Percentiles rank a stretch among this genome's conserved stretches.
Conservation (phyloP, 2,113 vertebrate genomes). For the Oreotrochilus melanogaster region DNA sequence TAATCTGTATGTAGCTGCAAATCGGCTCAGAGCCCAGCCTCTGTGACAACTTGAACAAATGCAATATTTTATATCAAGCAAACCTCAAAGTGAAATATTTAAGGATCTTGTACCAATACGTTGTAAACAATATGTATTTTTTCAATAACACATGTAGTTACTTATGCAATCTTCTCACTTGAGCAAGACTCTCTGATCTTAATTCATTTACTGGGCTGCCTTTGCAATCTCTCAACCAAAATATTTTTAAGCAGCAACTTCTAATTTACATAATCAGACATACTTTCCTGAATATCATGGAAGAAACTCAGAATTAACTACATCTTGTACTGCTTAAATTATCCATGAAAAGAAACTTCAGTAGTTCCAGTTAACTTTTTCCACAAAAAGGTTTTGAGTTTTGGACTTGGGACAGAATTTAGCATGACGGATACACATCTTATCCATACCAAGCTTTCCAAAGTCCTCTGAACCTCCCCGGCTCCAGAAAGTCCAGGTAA, state of each 20-base stretch:
- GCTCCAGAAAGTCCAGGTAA: background rate
- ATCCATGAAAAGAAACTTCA: constrained; percentile 63
- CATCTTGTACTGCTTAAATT: constrained; percentile 65
- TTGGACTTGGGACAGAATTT: background rate
- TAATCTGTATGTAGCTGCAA: constrained; percentile 36
- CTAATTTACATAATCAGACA: constrained; percentile 77
- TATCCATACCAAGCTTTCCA: fast-evolving
- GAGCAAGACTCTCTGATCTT: constrained; percentile 63
- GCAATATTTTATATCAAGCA: constrained; percentile 62
- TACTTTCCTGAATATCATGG: constrained; percentile 65
- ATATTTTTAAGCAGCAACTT: constrained; percentile 72
- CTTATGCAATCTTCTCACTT: constrained; percentile 73
- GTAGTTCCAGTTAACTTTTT: constrained; percentile 60
- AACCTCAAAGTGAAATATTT: constrained; percentile 77
- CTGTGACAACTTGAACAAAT: constrained; percentile 48
- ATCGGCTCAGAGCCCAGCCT: constrained; percentile 17
- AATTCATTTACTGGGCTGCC: constrained; percentile 71
- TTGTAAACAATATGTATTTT: constrained; percentile 73
- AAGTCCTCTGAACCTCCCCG: background rate
- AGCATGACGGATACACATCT: background rate
- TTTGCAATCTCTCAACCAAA: constrained; percentile 65
- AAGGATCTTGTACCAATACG: constrained; percentile 65
- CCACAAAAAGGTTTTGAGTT: constrained; percentile 50
- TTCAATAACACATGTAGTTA: constrained; percentile 61
- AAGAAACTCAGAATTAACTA: constrained; percentile 54